Conservation (phyloP, 2,113 vertebrate genomes). For the Piaya cayana region DNA sequence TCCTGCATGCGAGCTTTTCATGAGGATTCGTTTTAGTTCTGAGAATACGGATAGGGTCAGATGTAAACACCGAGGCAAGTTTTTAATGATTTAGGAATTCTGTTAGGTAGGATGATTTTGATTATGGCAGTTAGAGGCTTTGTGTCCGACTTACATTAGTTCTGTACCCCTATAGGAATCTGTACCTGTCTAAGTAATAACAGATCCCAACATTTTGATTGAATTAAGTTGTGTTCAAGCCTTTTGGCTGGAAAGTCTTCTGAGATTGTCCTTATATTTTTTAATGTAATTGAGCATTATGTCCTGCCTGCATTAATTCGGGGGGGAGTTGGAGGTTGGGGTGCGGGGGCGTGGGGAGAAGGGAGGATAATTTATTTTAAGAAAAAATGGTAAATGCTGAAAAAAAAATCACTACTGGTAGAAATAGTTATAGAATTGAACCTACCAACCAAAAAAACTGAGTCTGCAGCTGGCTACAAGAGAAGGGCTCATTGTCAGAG, state of each 20-base stretch:
- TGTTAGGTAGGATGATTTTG: conserved; percentile 6
- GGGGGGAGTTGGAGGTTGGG: no score
- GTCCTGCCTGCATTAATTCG: neutral
- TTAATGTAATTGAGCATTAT: neutral
- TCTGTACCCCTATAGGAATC: neutral
- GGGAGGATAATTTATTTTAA: neutral
- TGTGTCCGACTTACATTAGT: neutral
- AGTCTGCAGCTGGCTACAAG: neutral
- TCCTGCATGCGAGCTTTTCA: neutral
- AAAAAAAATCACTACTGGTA: neutral
- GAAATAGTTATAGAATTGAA: neutral
- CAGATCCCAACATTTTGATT: neutral
- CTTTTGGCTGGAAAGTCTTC: neutral
- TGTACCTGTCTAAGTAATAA: neutral
- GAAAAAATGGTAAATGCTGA: neutral
- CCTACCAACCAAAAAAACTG: neutral
- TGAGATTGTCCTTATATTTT: neutral
- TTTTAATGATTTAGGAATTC: conserved; percentile 9
- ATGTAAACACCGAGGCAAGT: neutral
- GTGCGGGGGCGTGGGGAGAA: no score
- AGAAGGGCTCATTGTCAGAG: neutral
- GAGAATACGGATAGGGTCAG: neutral
- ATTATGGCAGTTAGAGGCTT: neutral
- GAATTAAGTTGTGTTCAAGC: neutral
- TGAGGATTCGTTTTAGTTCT: conserved; percentile 10